These are phyloP conservation scores for Gastrophysa polygoni DNA, from an alignment of 2,888 invertebrate genomes.

Conservation along the genomic window DNA sequence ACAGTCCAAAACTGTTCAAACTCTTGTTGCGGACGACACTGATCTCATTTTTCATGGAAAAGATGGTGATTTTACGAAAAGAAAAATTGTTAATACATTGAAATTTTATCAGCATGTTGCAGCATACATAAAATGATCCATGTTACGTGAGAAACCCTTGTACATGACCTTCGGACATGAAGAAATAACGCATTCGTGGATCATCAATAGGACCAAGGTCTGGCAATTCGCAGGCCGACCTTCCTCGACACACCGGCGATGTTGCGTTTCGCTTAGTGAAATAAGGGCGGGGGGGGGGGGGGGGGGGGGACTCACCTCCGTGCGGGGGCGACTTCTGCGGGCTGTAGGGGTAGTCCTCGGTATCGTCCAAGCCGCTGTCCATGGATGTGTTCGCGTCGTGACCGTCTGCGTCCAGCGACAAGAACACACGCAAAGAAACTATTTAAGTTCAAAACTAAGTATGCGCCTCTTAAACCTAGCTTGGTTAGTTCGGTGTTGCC, in stretches of 20 bases:
- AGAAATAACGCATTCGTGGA: too few species aligned
- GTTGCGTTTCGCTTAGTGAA: too few species aligned
- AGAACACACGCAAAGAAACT: slow-evolving; percentile 73
- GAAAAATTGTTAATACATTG: too few species aligned
- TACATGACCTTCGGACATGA: too few species aligned
- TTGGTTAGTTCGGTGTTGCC: slow-evolving; percentile 25
- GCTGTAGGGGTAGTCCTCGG: slow-evolving; percentile 56
- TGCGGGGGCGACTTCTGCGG: slow-evolving; percentile 45
- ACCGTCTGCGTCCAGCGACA: slow-evolving; percentile 79
- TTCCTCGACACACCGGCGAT: too few species aligned
- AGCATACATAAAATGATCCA: too few species aligned
- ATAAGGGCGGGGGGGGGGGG: background rate
- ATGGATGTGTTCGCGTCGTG: slow-evolving; percentile 35
- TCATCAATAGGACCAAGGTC: background rate
- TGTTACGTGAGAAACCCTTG: too few species aligned
- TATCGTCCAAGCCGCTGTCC: slow-evolving; percentile 57
- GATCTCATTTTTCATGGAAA: too few species aligned
- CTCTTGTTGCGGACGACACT: too few species aligned
- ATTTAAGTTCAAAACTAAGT: slow-evolving; percentile 63
- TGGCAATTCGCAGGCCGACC: background rate
- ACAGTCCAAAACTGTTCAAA: too few species aligned
- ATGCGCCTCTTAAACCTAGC: slow-evolving; percentile 43
- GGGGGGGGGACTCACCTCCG: slow-evolving; percentile 45
- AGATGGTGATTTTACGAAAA: too few species aligned
- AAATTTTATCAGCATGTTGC: too few species aligned